Percentiles rank a stretch among this genome's conserved stretches.
These are phyloP conservation scores for Xiphophorus couchianus DNA, from an alignment of 2,113 vertebrate species.

Conservation along the genomic window DNA sequence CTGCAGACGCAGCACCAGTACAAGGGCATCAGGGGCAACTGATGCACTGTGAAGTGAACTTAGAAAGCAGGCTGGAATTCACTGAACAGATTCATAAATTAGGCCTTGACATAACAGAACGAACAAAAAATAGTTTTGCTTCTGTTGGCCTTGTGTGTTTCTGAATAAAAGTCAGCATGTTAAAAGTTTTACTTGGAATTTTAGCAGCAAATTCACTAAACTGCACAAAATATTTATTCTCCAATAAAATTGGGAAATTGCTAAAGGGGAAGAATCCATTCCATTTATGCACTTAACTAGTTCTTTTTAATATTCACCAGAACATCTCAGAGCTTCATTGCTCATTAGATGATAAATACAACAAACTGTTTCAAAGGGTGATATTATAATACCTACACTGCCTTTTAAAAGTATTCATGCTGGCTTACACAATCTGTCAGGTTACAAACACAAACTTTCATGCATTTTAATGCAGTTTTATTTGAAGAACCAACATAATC, in stretches of 20 bases:
- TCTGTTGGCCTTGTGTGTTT: slow-evolving; percentile 20
- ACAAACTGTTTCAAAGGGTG: no score
- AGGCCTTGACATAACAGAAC: slow-evolving; percentile 21
- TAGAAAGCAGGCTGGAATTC: slow-evolving; percentile 7
- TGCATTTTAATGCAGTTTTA: no score
- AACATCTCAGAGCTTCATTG: no score
- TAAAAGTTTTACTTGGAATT: slow-evolving; percentile 27
- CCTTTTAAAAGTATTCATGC: no score
- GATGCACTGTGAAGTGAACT: slow-evolving; percentile 16
- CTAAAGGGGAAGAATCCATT: not conserved
- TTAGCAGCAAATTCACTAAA: slow-evolving; percentile 17
- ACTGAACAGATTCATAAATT: slow-evolving; percentile 1
- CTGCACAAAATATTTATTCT: slow-evolving; percentile 6
- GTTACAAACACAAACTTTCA: no score
- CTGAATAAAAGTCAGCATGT: slow-evolving; percentile 21
- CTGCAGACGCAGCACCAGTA: not conserved
- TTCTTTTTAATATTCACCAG: no score
- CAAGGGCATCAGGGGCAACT: not conserved
- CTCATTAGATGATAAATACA: no score
- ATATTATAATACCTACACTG: no score
- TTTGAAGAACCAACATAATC: no score
- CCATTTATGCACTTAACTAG: slow-evolving; percentile 11
- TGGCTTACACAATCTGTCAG: no score
- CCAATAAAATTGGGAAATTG: no score
- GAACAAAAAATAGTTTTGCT: slow-evolving; percentile 12